Evolutionary conservation across 2,797 vertebrate species (phyloP).

Genomic region (Pteronotus mesoamericanus): DNA sequence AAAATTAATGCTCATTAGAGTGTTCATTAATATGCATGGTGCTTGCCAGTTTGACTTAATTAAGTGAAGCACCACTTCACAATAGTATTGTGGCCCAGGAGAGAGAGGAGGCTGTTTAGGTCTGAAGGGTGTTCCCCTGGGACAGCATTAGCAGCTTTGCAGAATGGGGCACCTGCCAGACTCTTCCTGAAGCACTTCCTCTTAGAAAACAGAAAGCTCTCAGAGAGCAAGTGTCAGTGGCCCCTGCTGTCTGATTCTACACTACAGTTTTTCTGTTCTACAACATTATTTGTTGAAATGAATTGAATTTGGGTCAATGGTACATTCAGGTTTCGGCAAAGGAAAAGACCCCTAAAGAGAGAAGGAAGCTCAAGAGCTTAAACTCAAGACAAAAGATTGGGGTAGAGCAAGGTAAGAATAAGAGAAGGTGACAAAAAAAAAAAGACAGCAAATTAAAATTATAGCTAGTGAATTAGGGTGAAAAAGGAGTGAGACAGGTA

Average conservation of each 20-base stretch:
- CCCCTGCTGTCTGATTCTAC: conserved; percentile 26
- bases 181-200: conserved; percentile 38
- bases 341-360: conserved; percentile 1
- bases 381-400: conserved; percentile 5
- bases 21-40: conserved; percentile 84
- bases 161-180: background rate
- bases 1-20: conserved; percentile 86
- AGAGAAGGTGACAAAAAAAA: background rate
- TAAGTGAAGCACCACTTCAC: conserved; percentile 78
- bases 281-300: background rate
- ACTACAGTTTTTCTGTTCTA: conserved; percentile 2
- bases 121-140: conserved; percentile 52
- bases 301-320: background rate
- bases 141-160: conserved; percentile 32
- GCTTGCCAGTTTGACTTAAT: conserved; percentile 82
- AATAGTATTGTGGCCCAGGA: conserved; percentile 63
- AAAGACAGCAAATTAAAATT: background rate
- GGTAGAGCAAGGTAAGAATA: background rate
- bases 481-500: background rate
- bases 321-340: conserved; percentile 4
- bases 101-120: conserved; percentile 37
- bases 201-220: conserved; percentile 55
- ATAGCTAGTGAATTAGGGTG: background rate
- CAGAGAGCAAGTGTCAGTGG: conserved; percentile 14
- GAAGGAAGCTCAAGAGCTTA: conserved; percentile 15